Base-by-base conservation (phyloP, 2,113 vertebrate species). In the Lethenteron reissneri region DNA sequence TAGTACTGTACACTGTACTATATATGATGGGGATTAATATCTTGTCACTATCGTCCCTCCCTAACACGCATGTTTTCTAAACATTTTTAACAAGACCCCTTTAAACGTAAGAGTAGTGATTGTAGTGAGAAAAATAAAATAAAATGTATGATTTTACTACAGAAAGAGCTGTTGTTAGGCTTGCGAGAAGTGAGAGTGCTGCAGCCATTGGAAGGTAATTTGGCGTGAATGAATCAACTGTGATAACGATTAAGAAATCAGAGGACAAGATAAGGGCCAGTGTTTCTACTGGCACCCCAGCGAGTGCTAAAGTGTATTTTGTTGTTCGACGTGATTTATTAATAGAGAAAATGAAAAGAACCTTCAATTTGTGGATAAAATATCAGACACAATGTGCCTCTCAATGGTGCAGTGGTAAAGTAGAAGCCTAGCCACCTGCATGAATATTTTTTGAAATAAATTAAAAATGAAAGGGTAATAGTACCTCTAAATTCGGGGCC, bases 81-180 rank as follows among this genome's bases (percentile, higher is more conserved):
- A 41, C 41, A 41, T 41, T 41, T 41, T 41, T 6, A 41, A 1
- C 41, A 41, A 41, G 41, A 5, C 41, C 41, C 41, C 41, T 41
- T 41, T 6, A 41, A 41, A 41, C 41, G 41, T 41, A 41, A 68
- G 9, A 68, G 25, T 17, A 68, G 64, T 68, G 10, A 68, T 68
- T 68, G 8, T 11, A 8, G 10, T 68, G 64, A n/a, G 25, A 68
- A 68, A 68, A 68, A 11, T 15, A 9, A 68, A 25, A 68, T 9
- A 11, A 68, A 9, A 11, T n/a, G 9, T n/a, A 68, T 68, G 64
- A 68, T 25, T 25, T 68, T 68, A 11, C 25, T n/a, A n/a, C n/a
- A 68, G 25, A 68, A 68, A 68, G 25, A 17, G n/a, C n/a, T n/a
- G 64, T 68, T 68, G 64, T 68, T 68, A 68, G 64, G 64, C 25